Conservation (phyloP, 1,140 invertebrate species). For the Papilio helenus region DNA sequence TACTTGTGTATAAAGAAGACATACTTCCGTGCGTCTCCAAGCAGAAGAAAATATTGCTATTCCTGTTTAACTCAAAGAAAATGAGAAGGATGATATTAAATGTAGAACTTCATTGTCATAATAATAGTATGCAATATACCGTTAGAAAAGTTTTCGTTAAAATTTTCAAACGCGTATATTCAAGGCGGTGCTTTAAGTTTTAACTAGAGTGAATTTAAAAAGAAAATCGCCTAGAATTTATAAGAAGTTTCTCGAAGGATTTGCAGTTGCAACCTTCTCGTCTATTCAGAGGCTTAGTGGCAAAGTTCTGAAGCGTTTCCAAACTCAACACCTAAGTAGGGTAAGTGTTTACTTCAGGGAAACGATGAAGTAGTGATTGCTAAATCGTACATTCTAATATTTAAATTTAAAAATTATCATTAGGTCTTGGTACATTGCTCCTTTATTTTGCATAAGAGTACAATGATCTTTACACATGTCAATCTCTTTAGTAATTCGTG, state of each 20-base stretch:
- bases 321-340: conserved; percentile 35
- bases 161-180: conserved; percentile 23
- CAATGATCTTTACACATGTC: too few species aligned
- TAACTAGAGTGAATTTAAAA: conserved; percentile 37
- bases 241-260: conserved; percentile 28
- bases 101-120: too few species aligned
- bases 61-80: too few species aligned
- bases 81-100: too few species aligned
- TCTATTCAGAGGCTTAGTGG: conserved; percentile 37
- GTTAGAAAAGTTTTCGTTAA: conserved; percentile 14
- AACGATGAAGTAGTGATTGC: conserved; percentile 14
- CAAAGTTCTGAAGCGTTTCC: conserved; percentile 32
- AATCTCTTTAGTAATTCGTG: too few species aligned
- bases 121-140: neutral
- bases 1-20: too few species aligned
- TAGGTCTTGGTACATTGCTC: too few species aligned
- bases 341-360: conserved; percentile 30
- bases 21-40: too few species aligned
- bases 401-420: neutral
- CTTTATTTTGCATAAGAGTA: too few species aligned
- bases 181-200: conserved; percentile 30
- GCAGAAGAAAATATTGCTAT: too few species aligned
- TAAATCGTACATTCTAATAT: neutral
- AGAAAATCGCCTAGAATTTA: conserved; percentile 32
- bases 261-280: conserved; percentile 28